These are phyloP conservation scores for Vulpes lagopus DNA, from an alignment of 2,113 vertebrate genomes.

Conservation along the genomic window DNA sequence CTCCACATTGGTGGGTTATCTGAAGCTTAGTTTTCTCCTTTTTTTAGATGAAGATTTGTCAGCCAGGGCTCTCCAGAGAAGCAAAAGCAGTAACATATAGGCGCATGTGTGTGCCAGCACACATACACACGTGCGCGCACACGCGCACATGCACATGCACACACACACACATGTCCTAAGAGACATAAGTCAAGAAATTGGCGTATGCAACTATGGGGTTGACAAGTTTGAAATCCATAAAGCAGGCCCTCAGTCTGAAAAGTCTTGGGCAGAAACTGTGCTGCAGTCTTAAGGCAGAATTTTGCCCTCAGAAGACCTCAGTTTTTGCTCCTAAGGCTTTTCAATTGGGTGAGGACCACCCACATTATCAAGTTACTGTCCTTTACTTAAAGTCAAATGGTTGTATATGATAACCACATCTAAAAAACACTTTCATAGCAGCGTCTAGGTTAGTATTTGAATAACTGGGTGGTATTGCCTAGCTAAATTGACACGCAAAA, in stretches of 20 bases:
- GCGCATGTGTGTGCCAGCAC: neutral
- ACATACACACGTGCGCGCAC: neutral
- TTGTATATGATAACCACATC: neutral
- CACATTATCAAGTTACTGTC: neutral
- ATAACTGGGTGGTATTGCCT: neutral
- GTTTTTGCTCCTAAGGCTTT: neutral
- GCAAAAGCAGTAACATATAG: neutral
- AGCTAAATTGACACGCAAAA: neutral
- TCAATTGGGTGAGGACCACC: neutral
- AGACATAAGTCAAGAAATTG: neutral
- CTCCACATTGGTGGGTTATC: neutral
- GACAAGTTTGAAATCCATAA: neutral
- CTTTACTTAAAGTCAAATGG: constrained; percentile 10
- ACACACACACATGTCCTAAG: neutral
- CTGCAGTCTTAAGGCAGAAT: neutral
- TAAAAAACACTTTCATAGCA: neutral
- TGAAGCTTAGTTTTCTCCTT: neutral
- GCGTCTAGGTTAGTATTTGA: neutral
- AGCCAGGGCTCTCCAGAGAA: neutral
- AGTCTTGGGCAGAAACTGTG: neutral
- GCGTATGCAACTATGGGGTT: neutral
- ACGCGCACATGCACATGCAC: neutral
- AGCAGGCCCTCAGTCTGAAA: neutral
- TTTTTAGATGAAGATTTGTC: constrained; percentile 26
- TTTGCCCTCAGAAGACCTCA: neutral